Evolutionary conservation across 1,140 invertebrate species (phyloP), one percentile per base, ranked within the genome.

Genomic region (Bombus vancouverensis): DNA sequence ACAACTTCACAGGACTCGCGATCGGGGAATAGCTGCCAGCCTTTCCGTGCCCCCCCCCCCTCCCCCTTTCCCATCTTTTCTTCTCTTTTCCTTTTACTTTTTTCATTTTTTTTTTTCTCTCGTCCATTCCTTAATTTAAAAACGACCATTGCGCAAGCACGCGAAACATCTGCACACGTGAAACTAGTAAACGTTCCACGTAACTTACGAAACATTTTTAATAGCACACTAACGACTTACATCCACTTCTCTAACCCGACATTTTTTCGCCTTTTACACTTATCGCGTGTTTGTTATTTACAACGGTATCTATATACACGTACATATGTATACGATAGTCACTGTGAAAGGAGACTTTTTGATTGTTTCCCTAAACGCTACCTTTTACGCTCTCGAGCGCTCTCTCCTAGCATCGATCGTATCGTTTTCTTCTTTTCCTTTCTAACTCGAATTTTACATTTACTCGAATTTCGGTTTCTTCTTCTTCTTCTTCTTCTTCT

Each of bases 1-100:
- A 94, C 92, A 94, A 92, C 89, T 89, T 93, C 92, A 93, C 92
- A 93, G 88, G 89, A 92, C 90, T 83, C 87, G 85, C 81, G 44
- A 87, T 84, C 86, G 80, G 70, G n/a, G 42, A 85, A 73, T 72
- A 80, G 77, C 68, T 85, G 77, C 57, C 83, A 77, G 37, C 68
- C 68, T 25, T 83, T 75, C 37, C 44, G 82, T 88, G 47, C 66
- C 57, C 32, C 32, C 32, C 32, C 68, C 66, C 32, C 32, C 32
- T 53, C 66, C 57, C 68, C 75, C 37, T 62, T 59, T 70, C 77
- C 77, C 66, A 79, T 77, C 68, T 18, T 59, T 80, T 25, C 6
- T 15, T 6, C 8, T 0, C 59, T 32, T 25, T 39, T 47, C 0
- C 15, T 13, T 47, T 47, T 44, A 22, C 22, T 28, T 25, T 25